Evolutionary conservation across 2,113 vertebrate species (phyloP).

Genomic region (Planiliza haematocheilus): DNA sequence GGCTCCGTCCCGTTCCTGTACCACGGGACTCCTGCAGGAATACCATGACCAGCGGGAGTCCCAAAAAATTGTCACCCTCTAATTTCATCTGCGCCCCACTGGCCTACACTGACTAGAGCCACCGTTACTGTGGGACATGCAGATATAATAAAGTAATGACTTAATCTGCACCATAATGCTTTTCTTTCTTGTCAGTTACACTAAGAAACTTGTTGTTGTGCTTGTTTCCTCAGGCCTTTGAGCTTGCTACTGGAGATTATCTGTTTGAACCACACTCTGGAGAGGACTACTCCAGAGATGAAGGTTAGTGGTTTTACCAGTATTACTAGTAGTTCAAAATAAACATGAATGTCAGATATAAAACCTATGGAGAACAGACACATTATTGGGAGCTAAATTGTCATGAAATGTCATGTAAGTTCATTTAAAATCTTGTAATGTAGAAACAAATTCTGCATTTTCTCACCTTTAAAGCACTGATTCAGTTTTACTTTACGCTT

Average conservation of each 20-base stretch:
- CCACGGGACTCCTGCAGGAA: too few relatives aligned
- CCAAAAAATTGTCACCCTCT: too few relatives aligned
- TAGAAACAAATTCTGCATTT: background rate
- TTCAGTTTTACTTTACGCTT: background rate
- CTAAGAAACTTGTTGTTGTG: background rate
- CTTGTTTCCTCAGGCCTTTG: slow-evolving; percentile 87
- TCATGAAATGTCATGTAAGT: background rate
- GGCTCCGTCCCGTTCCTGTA: too few relatives aligned
- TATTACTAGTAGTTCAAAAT: too few relatives aligned
- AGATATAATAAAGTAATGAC: background rate
- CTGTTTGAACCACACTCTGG: slow-evolving; percentile 97
- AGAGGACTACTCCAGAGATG: slow-evolving; percentile 96
- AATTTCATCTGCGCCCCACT: too few relatives aligned
- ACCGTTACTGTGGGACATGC: background rate
- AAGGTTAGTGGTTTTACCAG: slow-evolving; percentile 84
- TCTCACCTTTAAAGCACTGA: background rate
- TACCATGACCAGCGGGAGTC: too few relatives aligned
- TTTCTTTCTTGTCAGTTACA: too few relatives aligned
- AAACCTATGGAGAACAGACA: too few relatives aligned
- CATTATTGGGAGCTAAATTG: background rate
- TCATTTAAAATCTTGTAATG: background rate
- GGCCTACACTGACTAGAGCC: too few relatives aligned
- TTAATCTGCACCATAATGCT: background rate
- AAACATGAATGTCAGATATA: too few relatives aligned
- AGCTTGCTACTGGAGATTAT: slow-evolving; percentile 96